These are phyloP conservation scores for Dicyrtoma fusca DNA, from an alignment of 2,888 invertebrate genomes.

Conservation along the genomic window DNA sequence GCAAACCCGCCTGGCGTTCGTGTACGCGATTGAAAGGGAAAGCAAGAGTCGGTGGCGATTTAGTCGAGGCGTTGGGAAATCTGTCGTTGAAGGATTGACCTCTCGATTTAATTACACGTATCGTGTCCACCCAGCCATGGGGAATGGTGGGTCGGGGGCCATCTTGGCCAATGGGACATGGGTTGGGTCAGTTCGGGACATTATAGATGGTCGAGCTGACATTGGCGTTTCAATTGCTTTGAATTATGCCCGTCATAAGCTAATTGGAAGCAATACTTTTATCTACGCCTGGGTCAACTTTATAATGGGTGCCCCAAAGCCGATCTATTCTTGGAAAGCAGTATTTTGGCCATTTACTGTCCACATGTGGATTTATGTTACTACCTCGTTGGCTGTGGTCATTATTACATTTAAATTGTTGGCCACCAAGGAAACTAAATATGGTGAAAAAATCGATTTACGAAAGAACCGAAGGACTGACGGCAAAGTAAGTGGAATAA, in stretches of 20 bases:
- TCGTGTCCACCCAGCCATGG: conserved; percentile 10
- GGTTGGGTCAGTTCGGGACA: conserved; percentile 15
- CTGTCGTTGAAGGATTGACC: conserved; percentile 14
- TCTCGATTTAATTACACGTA: conserved; percentile 19
- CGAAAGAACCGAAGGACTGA: no score
- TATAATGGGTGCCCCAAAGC: conserved; percentile 34
- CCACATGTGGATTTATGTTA: conserved; percentile 2
- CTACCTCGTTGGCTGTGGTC: background rate
- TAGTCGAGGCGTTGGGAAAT: conserved; percentile 19
- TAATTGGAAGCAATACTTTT: conserved; percentile 22
- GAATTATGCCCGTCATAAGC: conserved; percentile 12
- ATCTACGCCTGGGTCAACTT: conserved; percentile 37
- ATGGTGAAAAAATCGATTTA: no score
- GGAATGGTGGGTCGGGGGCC: conserved; percentile 22
- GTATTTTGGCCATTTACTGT: conserved; percentile 27
- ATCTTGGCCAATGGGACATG: conserved; percentile 21
- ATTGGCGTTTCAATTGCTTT: conserved; percentile 18
- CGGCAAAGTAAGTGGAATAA: no score
- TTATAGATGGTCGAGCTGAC: conserved; percentile 6
- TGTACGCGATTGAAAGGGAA: conserved; percentile 10
- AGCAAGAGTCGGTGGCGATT: conserved; percentile 15
- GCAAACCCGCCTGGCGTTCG: conserved; percentile 19
- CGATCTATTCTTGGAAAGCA: conserved; percentile 36
- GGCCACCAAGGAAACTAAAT: background rate
- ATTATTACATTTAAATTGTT: conserved; percentile 1